These are phyloP conservation scores for Dromaius novaehollandiae DNA, from an alignment of 2,113 vertebrate genomes.

Conservation along the genomic window DNA sequence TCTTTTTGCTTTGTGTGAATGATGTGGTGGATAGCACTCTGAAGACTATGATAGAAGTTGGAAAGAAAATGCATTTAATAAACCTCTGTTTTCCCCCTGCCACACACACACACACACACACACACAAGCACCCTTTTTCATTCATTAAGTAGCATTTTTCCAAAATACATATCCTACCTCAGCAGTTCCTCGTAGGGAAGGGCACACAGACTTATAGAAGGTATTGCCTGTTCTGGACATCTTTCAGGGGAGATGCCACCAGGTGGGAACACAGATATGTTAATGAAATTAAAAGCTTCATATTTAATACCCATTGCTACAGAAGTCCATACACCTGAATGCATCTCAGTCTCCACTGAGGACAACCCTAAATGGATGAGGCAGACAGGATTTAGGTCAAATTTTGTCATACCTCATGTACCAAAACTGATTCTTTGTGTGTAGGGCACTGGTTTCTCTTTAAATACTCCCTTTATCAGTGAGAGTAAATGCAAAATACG, in stretches of 20 bases:
- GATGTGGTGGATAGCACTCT: neutral
- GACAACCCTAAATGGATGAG: neutral
- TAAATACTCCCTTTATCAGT: neutral
- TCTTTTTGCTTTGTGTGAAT: neutral
- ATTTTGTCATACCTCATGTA: neutral
- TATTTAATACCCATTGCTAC: neutral
- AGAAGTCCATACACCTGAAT: neutral
- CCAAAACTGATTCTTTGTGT: neutral
- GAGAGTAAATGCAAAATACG: neutral
- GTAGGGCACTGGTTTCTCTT: neutral
- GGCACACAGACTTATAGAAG: neutral
- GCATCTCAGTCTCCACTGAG: neutral
- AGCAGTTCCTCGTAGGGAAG: neutral
- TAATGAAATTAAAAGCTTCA: neutral
- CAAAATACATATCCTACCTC: neutral
- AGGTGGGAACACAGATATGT: neutral
- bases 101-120: accelerated
- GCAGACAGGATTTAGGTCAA: neutral
- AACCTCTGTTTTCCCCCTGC: neutral
- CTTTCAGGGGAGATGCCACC: neutral
- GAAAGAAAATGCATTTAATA: neutral
- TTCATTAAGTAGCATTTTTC: neutral
- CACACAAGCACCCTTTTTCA: neutral
- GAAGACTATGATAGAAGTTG: neutral
- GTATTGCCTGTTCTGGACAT: accelerated